Evolutionary conservation across 2,113 vertebrate genomes (phyloP).

Genomic region (Ornithorhynchus anatinus): DNA sequence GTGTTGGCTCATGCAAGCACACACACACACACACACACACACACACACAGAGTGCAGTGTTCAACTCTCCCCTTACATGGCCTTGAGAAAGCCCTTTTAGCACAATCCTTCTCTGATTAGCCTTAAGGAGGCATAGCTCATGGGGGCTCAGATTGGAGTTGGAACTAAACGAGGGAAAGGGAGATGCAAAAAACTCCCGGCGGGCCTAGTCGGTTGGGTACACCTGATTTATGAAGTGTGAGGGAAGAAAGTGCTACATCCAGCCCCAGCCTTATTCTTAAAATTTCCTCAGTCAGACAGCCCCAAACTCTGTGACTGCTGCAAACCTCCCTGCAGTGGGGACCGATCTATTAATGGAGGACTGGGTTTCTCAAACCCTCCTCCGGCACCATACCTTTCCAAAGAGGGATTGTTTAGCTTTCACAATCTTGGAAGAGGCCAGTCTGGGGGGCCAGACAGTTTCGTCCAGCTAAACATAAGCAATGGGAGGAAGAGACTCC

Average conservation of each 20-base stretch:
- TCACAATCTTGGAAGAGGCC: not conserved
- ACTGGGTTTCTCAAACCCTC: not conserved
- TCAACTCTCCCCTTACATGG: conserved; percentile 2
- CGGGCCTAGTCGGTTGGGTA: conserved; percentile 36
- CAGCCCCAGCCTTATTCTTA: conserved; percentile 49
- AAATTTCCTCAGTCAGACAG: conserved; percentile 24
- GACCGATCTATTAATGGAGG: not conserved
- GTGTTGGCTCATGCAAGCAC: too few species aligned
- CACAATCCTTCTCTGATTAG: too few species aligned
- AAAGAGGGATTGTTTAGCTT: conserved; percentile 1
- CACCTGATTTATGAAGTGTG: conserved; percentile 58
- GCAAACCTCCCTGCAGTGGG: not conserved
- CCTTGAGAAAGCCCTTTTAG: not conserved
- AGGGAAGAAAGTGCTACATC: conserved; percentile 65
- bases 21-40: too few species aligned
- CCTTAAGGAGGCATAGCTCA: not conserved
- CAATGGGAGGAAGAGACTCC: not conserved
- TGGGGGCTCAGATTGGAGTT: not conserved
- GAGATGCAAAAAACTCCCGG: not conserved
- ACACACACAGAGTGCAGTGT: too few species aligned
- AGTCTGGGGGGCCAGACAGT: not conserved
- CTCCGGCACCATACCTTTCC: not conserved
- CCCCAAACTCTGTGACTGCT: not conserved
- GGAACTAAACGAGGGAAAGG: not conserved
- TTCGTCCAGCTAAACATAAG: not conserved